phyloP scores from a whole-genome alignment of 1,140 invertebrate genomes.

The Colletes gigas region DNA sequence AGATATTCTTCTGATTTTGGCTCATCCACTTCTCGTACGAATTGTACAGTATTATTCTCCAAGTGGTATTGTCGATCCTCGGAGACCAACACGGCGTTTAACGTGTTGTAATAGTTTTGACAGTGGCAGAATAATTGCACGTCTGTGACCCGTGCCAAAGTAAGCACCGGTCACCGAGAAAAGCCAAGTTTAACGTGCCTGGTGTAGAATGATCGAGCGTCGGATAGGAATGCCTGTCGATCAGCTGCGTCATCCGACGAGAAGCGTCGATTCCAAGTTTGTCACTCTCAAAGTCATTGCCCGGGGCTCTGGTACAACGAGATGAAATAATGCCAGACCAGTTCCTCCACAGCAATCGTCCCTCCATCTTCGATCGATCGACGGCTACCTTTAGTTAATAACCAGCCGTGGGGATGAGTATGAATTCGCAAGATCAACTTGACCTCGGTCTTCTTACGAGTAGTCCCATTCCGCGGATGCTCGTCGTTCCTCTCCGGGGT shows the following conservation, averaged over 20 bases:
- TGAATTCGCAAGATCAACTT: conserved; percentile 16
- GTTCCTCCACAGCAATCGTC: neutral
- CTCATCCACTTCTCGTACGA: too few relatives aligned
- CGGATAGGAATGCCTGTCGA: neutral
- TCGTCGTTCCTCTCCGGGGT: neutral
- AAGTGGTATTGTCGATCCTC: too few relatives aligned
- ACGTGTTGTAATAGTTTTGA: too few relatives aligned
- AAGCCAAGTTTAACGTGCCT: too few relatives aligned
- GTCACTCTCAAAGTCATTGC: conserved; percentile 72
- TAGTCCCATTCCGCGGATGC: conserved; percentile 2
- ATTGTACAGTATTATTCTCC: too few relatives aligned
- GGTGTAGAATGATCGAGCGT: too few relatives aligned
- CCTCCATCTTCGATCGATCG: neutral
- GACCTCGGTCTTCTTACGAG: conserved; percentile 14
- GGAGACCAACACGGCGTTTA: too few relatives aligned
- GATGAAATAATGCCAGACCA: conserved; percentile 35
- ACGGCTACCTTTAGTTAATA: conserved; percentile 11
- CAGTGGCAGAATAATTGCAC: too few relatives aligned
- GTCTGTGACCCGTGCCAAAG: too few relatives aligned
- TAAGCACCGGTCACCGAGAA: too few relatives aligned
- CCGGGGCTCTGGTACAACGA: conserved; percentile 68
- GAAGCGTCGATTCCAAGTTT: conserved; percentile 63
- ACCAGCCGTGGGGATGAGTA: neutral
- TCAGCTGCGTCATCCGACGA: conserved; percentile 9
- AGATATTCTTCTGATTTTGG: too few relatives aligned